Evolutionary conservation across 1,140 invertebrate species (phyloP), one percentile per base, ranked within the genome.

Genomic region (Penaeus japonicus): DNA sequence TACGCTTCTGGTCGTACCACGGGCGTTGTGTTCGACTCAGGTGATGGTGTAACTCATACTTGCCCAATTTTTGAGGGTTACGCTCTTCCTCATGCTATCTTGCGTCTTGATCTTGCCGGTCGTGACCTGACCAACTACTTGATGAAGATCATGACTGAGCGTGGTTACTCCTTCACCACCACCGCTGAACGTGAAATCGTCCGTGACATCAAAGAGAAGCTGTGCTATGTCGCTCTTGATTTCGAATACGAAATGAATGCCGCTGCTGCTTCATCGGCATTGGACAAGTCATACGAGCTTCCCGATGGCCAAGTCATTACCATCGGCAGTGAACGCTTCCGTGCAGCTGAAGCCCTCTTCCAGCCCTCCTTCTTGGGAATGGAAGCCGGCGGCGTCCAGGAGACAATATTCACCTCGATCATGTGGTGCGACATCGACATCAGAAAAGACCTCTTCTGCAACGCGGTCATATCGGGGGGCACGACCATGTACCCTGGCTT

Each of bases 1-100:
- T 98, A 98, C 93, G 96, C 97, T 90, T 97, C 96, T 92, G 97
- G 97, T 94, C 95, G 97, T 95, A 97, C 97, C 92, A 97, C 96
- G 91, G 96, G 96, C 95, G 96, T 73, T 73, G 70, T 73, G 27
- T 32, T 73, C 70, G 70, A 73, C 20, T 73, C 70, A 4, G 70
- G 70, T 86, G 96, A 97, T 94, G 96, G 96, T 94, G 96, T 97
- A 82, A 96, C 96, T 65, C 96, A 97, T 94, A 96, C 96, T 84
- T 96, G 97, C 70, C 96, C 96, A 92, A 97, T 97, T 94, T 97
- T 97, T 92, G 96, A 97, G 94, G 96, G 94, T 91, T 94, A 94
- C 91, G 92, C 93, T 80, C 89, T 94, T 96, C 96, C 94, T 10
- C 94, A 94, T 89, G 93, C 94, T 65, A 94, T 94, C 85, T 87